A percentile compares a stretch with the other conserved stretches of the same genome.
These are phyloP conservation scores for Loriculus beryllinus DNA, from an alignment of 2,797 vertebrate species.

Conservation along the genomic window DNA sequence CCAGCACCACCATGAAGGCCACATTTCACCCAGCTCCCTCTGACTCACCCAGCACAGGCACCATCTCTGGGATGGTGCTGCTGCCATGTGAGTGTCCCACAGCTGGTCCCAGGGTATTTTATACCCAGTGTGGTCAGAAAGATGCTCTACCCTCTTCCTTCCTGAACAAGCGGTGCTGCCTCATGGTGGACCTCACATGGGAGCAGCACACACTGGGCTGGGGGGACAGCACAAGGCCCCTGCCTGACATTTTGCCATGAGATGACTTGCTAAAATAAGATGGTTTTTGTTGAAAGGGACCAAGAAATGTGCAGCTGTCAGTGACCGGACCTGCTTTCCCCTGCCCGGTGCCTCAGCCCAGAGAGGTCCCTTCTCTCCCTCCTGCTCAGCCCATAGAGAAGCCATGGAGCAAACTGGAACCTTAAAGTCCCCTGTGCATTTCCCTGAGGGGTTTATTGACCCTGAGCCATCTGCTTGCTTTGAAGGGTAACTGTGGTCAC, in stretches of 20 bases:
- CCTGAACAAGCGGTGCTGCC: background rate
- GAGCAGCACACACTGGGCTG: accelerated
- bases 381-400: background rate
- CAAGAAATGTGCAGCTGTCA: background rate
- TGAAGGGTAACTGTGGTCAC: background rate
- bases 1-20: background rate
- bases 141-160: background rate
- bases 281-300: background rate
- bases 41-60: background rate
- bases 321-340: background rate
- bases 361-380: background rate
- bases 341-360: background rate
- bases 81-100: accelerated
- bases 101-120: background rate
- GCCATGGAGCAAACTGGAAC: background rate
- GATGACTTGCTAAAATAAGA: background rate
- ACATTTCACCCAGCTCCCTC: background rate
- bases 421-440: background rate
- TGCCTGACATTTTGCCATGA: background rate
- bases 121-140: background rate
- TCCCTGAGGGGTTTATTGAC: background rate
- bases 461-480: background rate
- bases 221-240: background rate
- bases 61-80: accelerated
- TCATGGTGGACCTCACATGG: accelerated